Percentiles rank a stretch among this genome's conserved stretches.
These are phyloP conservation scores for Microplitis demolitor DNA, from an alignment of 1,140 invertebrate genomes.

Conservation along the genomic window DNA sequence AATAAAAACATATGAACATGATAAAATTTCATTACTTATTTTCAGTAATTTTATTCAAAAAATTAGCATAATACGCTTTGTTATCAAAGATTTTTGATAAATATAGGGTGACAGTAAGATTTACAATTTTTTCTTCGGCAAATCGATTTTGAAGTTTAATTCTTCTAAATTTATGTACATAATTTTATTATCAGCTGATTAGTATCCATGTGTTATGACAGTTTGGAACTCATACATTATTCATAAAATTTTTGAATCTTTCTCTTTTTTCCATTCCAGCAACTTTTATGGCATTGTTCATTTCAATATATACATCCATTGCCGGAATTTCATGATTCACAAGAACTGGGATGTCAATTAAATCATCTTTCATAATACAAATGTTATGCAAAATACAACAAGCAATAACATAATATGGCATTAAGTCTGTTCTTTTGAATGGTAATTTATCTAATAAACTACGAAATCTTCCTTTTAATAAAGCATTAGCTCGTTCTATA, in stretches of 20 bases:
- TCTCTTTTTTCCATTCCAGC: neutral
- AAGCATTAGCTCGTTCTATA: slow-evolving; percentile 10
- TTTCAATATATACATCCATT: neutral
- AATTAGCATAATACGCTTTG: too few species aligned
- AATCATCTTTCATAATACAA: slow-evolving; percentile 18
- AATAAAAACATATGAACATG: too few species aligned
- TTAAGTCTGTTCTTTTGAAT: slow-evolving; percentile 17
- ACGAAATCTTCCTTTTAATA: slow-evolving; percentile 19
- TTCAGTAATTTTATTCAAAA: too few species aligned
- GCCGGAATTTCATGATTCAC: slow-evolving; percentile 14
- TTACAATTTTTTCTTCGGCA: neutral
- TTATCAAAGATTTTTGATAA: neutral
- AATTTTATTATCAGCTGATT: neutral
- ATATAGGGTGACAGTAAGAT: neutral
- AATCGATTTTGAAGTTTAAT: neutral
- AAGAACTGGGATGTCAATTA: slow-evolving; percentile 7
- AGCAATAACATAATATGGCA: slow-evolving; percentile 20
- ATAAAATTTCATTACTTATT: too few species aligned
- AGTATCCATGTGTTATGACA: neutral
- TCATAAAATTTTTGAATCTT: neutral
- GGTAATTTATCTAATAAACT: slow-evolving; percentile 19
- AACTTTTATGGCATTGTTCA: neutral
- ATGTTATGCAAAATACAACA: slow-evolving; percentile 26
- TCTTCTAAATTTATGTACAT: neutral
- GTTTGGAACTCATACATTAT: neutral